A percentile compares a stretch with the other conserved stretches of the same genome.
phyloP scores from a whole-genome alignment of 2,888 invertebrate species.

The Ecdyonurus torrentis region DNA sequence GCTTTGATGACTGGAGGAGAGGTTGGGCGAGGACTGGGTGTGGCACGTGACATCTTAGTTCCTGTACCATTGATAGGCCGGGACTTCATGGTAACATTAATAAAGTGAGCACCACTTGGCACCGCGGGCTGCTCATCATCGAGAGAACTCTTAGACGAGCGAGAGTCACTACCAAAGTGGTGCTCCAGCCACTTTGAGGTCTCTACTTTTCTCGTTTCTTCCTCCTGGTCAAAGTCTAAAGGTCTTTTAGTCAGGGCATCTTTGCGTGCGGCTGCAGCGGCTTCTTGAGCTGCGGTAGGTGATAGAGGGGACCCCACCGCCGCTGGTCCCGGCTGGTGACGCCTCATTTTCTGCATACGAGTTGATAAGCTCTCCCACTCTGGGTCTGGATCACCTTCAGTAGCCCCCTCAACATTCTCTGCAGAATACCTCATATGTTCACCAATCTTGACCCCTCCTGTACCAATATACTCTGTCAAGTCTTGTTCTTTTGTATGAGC shows the following conservation, averaged over 20 bases:
- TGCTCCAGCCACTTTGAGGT: slow-evolving; percentile 83
- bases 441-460: slow-evolving; percentile 62
- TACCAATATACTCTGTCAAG: slow-evolving; percentile 58
- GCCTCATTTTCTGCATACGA: slow-evolving; percentile 48
- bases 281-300: slow-evolving; percentile 9
- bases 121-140: slow-evolving; percentile 39
- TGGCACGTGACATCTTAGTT: neutral
- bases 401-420: slow-evolving; percentile 65
- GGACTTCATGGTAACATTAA: slow-evolving; percentile 60
- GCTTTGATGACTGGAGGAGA: neutral
- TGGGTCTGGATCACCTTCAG: slow-evolving; percentile 40
- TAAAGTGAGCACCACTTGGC: slow-evolving; percentile 39
- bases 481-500: slow-evolving; percentile 63
- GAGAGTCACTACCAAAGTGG: slow-evolving; percentile 76
- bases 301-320: slow-evolving; percentile 15
- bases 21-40: neutral
- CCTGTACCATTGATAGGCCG: slow-evolving; percentile 23
- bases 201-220: slow-evolving; percentile 75
- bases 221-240: slow-evolving; percentile 71
- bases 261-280: slow-evolving; percentile 42
- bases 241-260: slow-evolving; percentile 68
- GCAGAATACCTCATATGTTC: slow-evolving; percentile 67
- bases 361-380: slow-evolving; percentile 70
- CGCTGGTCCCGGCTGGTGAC: slow-evolving; percentile 19
- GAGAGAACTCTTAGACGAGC: slow-evolving; percentile 54